phyloP scores from a whole-genome alignment of 2,888 invertebrate species.

The Phymatocera aterrima region DNA sequence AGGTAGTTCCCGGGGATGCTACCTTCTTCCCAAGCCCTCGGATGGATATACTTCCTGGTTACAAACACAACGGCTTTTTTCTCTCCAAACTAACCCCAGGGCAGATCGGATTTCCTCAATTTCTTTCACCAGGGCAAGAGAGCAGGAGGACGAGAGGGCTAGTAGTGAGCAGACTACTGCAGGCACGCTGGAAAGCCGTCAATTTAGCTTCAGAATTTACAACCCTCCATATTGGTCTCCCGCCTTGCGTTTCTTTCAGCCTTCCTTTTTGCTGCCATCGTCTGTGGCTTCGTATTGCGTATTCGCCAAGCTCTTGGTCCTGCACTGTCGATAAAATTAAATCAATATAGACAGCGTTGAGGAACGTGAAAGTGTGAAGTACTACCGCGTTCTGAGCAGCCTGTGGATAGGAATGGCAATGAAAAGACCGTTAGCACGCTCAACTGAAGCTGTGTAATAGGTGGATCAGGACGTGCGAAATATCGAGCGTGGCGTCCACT shows the following conservation, averaged over 20 bases:
- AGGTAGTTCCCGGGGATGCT: neutral
- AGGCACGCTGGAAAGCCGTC: slow-evolving; percentile 24
- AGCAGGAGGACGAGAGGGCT: slow-evolving; percentile 15
- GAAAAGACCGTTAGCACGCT: slow-evolving; percentile 16
- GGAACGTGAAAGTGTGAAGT: neutral
- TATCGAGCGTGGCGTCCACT: neutral
- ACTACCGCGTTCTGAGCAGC: neutral
- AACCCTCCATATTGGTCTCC: slow-evolving; percentile 32
- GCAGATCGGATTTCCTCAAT: slow-evolving; percentile 13
- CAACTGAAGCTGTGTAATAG: neutral
- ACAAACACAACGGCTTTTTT: neutral
- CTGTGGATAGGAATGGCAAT: neutral
- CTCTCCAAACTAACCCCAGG: neutral
- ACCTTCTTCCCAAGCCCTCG: slow-evolving; percentile 9
- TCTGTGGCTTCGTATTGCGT: neutral
- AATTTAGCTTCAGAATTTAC: slow-evolving; percentile 24
- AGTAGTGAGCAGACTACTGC: slow-evolving; percentile 1
- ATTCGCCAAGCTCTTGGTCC: neutral
- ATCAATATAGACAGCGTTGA: slow-evolving; percentile 6
- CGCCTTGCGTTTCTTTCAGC: slow-evolving; percentile 15
- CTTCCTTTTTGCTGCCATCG: slow-evolving; percentile 2
- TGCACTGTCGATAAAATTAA: slow-evolving; percentile 6
- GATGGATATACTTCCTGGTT: neutral
- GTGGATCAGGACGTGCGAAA: neutral
- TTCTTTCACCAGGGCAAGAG: neutral